Conservation (phyloP, 2,888 invertebrate genomes). For the Caenorhabditis wallacei region DNA sequence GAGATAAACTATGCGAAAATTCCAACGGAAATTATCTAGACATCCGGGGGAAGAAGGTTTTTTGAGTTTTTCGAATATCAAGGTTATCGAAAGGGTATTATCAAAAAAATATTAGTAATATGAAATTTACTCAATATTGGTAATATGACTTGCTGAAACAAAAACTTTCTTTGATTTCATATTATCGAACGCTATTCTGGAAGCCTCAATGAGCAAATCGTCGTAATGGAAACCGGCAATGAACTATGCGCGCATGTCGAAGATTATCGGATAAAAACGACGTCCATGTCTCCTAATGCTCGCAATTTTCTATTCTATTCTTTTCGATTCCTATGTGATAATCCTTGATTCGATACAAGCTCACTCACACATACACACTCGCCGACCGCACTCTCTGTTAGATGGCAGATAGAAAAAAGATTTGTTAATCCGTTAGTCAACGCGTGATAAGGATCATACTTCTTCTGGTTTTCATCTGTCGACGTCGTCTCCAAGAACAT, state of each 20-base stretch:
- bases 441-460: slow-evolving; percentile 60
- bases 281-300: slow-evolving; percentile 47
- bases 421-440: slow-evolving; percentile 46
- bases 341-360: slow-evolving; percentile 53
- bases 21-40: slow-evolving; percentile 41
- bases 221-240: slow-evolving; percentile 11
- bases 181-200: too few relatives aligned
- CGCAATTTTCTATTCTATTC: slow-evolving; percentile 40
- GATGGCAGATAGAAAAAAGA: slow-evolving; percentile 19
- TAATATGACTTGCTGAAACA: too few relatives aligned
- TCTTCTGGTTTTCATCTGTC: slow-evolving; percentile 16
- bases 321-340: slow-evolving; percentile 50
- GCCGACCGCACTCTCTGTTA: slow-evolving; percentile 17
- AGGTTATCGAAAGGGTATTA: too few relatives aligned
- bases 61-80: neutral
- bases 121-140: too few relatives aligned
- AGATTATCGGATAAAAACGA: slow-evolving; percentile 46
- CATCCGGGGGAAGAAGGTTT: slow-evolving; percentile 20
- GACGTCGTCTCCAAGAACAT: slow-evolving; percentile 32
- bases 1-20: neutral
- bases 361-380: slow-evolving; percentile 7
- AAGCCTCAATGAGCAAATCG: neutral
- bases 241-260: slow-evolving; percentile 37
- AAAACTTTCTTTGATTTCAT: too few relatives aligned
- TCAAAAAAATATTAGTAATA: too few relatives aligned